These are phyloP conservation scores for Tortrix viridana DNA, from an alignment of 2,888 invertebrate species.

Conservation along the genomic window DNA sequence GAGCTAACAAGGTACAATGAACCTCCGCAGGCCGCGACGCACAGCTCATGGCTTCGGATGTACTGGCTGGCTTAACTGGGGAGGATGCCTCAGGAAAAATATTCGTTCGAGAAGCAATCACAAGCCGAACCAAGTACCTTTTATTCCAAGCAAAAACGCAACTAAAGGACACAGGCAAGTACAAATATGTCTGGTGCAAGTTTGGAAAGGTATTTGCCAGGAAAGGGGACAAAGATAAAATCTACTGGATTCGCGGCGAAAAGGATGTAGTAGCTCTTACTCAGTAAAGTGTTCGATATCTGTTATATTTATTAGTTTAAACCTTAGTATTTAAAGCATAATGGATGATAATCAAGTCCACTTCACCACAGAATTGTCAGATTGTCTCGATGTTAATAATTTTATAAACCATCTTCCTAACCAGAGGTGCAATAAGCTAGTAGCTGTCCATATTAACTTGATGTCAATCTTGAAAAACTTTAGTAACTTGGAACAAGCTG, in stretches of 20 bases:
- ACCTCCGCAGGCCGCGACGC: too few relatives aligned
- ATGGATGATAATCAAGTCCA: background rate
- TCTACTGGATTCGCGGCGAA: conserved; percentile 5
- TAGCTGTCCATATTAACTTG: conserved; percentile 1
- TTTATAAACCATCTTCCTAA: background rate
- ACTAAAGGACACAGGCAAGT: conserved; percentile 15
- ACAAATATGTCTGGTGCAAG: conserved; percentile 15
- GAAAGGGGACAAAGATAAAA: conserved; percentile 17
- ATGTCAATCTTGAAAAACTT: conserved; percentile 3
- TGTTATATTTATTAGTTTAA: background rate
- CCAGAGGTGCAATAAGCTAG: background rate
- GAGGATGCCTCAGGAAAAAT: too few relatives aligned
- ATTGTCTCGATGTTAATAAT: background rate
- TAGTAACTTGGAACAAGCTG: conserved; percentile 6
- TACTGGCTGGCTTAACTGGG: too few relatives aligned
- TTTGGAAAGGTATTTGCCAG: conserved; percentile 15
- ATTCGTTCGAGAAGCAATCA: conserved; percentile 3
- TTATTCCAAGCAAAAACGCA: conserved; percentile 8
- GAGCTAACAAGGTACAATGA: too few relatives aligned
- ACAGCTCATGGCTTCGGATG: too few relatives aligned
- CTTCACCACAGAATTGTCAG: background rate
- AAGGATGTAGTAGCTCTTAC: conserved; percentile 7
- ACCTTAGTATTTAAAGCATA: background rate
- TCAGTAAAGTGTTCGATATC: background rate
- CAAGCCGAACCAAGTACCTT: conserved; percentile 14